These are phyloP conservation scores for Misgurnus anguillicaudatus DNA, from an alignment of 2,113 vertebrate species.

Conservation along the genomic window DNA sequence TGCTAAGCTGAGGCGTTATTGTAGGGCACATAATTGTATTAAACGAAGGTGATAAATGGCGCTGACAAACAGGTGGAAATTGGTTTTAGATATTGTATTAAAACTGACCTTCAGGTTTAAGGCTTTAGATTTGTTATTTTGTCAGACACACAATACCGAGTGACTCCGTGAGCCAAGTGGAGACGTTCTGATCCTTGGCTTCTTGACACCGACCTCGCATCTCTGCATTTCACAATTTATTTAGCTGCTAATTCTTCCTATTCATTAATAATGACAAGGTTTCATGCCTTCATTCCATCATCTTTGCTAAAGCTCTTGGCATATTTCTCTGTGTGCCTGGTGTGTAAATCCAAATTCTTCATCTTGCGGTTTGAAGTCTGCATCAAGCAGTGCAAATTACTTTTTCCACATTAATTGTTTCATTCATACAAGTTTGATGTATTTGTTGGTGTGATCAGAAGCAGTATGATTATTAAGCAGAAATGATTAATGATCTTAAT, in stretches of 20 bases:
- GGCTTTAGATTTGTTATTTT: conserved; percentile 75
- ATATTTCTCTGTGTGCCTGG: background rate
- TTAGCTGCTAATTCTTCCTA: conserved; percentile 7
- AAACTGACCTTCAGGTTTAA: conserved; percentile 83
- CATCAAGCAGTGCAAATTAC: background rate
- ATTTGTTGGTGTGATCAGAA: conserved; percentile 25
- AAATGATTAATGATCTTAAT: conserved; percentile 46
- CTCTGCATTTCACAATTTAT: background rate
- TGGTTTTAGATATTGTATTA: conserved; percentile 83
- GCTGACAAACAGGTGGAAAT: conserved; percentile 83
- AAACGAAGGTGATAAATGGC: conserved; percentile 82
- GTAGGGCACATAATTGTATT: conserved; percentile 76
- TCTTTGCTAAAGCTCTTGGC: conserved; percentile 1
- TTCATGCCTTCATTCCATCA: conserved; percentile 6
- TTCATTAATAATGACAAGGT: conserved; percentile 35
- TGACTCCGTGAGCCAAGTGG: conserved; percentile 50
- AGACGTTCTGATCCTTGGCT: conserved; percentile 22
- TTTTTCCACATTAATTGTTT: background rate
- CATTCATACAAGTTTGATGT: background rate
- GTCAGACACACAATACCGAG: conserved; percentile 60
- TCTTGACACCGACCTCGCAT: background rate
- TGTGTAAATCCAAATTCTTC: background rate
- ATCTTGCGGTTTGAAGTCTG: background rate
- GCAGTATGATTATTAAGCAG: conserved; percentile 10
- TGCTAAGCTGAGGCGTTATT: conserved; percentile 42